Evolutionary conservation across 2,113 vertebrate genomes (phyloP).

Genomic region (Anhinga anhinga): DNA sequence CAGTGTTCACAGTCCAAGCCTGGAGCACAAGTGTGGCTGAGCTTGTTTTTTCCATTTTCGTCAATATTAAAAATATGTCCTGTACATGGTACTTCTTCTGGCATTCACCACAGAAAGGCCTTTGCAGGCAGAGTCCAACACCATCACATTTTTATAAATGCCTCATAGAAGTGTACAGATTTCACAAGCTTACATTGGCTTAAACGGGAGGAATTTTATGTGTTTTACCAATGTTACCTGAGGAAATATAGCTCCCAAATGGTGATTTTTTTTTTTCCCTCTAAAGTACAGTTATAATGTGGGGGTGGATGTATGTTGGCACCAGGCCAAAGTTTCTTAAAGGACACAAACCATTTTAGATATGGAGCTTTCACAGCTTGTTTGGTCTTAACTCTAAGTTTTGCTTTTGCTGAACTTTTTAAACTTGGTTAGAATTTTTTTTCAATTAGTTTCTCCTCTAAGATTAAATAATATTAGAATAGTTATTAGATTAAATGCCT

Average conservation of each 20-base stretch:
- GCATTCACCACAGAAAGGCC: not conserved
- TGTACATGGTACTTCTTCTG: not conserved
- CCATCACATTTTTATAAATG: not conserved
- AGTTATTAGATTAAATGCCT: not conserved
- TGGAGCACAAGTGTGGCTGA: not conserved
- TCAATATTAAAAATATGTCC: not conserved
- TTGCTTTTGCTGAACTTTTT: not conserved
- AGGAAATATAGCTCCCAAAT: conserved; percentile 42
- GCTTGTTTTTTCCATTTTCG: not conserved
- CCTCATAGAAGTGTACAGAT: not conserved
- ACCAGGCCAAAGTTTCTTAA: not conserved
- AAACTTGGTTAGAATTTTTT: not conserved
- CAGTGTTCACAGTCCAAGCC: not conserved
- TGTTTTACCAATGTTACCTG: not conserved
- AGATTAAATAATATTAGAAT: not conserved
- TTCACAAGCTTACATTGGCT: conserved; percentile 53
- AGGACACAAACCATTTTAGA: not conserved
- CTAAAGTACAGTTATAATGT: not conserved
- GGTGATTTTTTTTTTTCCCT: not conserved
- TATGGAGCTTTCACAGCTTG: not conserved
- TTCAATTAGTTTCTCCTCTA: not conserved
- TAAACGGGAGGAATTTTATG: not conserved
- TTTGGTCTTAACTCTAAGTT: not conserved
- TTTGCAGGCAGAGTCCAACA: not conserved
- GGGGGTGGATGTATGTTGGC: not conserved